Evolutionary conservation across 2,888 invertebrate genomes (phyloP).

Genomic region (Protophormia terraenovae): DNA sequence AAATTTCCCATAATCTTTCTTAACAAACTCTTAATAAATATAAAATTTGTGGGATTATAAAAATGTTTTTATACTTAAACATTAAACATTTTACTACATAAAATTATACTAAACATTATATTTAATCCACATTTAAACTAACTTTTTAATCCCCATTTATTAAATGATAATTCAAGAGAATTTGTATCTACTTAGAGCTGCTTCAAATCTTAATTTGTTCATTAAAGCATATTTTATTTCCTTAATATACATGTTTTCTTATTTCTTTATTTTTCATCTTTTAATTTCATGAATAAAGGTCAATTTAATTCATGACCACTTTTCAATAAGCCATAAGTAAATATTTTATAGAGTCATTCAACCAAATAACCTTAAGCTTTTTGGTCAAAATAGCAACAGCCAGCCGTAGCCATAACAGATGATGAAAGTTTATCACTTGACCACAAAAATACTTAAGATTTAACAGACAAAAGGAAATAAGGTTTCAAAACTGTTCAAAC

Average conservation of each 20-base stretch:
- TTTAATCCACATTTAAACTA: too few relatives aligned
- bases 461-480: slow-evolving; percentile 12
- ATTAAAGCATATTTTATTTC: not conserved
- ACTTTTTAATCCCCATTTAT: too few relatives aligned
- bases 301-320: slow-evolving; percentile 40
- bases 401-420: slow-evolving; percentile 25
- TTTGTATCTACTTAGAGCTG: not conserved
- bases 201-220: not conserved
- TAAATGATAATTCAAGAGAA: not conserved
- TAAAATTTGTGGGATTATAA: too few relatives aligned
- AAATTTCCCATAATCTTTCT: too few relatives aligned
- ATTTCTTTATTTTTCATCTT: not conserved
- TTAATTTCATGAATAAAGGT: not conserved
- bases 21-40: too few relatives aligned
- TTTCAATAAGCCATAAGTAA: slow-evolving; percentile 30
- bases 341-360: slow-evolving; percentile 35
- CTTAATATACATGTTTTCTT: not conserved
- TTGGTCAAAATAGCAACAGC: slow-evolving; percentile 2
- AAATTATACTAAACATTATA: too few relatives aligned
- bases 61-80: too few relatives aligned
- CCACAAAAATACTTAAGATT: slow-evolving; percentile 47
- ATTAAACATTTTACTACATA: too few relatives aligned
- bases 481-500: not conserved
- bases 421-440: slow-evolving; percentile 49
- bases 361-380: slow-evolving; percentile 24